These are phyloP conservation scores for Notocelia uddmanniana DNA, from an alignment of 2,888 invertebrate genomes.

Conservation along the genomic window DNA sequence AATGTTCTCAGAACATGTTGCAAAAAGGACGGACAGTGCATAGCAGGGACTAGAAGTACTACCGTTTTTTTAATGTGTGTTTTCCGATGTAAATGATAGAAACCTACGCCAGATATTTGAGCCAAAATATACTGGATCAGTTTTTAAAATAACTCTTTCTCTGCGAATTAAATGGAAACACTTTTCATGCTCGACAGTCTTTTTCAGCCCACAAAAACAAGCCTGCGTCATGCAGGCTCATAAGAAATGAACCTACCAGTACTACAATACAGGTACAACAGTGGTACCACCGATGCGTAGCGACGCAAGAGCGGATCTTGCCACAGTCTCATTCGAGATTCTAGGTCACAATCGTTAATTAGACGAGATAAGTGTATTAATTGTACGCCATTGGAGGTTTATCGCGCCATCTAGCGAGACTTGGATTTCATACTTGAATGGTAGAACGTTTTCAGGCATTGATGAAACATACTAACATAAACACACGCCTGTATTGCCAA, in stretches of 20 bases:
- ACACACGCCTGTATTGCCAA: no score
- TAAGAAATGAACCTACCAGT: slow-evolving; percentile 1
- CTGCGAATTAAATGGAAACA: neutral
- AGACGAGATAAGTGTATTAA: slow-evolving; percentile 83
- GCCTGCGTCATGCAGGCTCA: neutral
- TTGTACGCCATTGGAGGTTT: slow-evolving; percentile 79
- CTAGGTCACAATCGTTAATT: slow-evolving; percentile 85
- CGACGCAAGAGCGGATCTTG: slow-evolving; percentile 73
- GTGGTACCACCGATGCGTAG: slow-evolving; percentile 51
- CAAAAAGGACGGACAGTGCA: no score
- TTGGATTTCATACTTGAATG: slow-evolving; percentile 24
- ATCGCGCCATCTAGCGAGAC: slow-evolving; percentile 71
- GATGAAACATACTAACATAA: no score
- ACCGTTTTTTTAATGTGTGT: no score
- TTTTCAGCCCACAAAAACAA: neutral
- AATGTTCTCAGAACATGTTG: no score
- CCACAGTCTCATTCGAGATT: slow-evolving; percentile 83
- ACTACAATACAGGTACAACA: slow-evolving; percentile 1
- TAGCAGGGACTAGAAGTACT: no score
- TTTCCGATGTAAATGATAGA: no score
- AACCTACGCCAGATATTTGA: no score
- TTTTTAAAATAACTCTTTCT: no score
- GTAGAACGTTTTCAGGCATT: slow-evolving; percentile 9
- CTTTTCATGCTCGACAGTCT: neutral
- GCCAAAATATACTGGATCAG: no score